Evolutionary conservation across 2,888 invertebrate species (phyloP), one percentile per base, ranked within the genome.

Genomic region (Athalia rosae): DNA sequence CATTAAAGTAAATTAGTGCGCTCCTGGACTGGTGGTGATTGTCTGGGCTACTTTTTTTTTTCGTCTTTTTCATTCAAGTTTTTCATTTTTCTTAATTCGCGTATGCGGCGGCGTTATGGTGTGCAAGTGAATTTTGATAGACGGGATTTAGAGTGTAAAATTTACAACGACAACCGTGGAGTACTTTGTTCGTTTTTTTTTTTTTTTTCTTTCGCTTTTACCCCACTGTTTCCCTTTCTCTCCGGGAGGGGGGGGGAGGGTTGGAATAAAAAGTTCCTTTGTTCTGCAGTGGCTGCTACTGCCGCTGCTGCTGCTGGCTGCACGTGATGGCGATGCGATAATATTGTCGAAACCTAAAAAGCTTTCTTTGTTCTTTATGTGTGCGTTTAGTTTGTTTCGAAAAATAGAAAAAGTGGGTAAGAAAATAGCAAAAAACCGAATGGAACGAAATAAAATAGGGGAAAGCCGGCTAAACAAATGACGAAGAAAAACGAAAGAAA

Each of bases 341-440:
- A 71, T 71, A 71, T 71, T 58, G 71, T 71, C 58, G 45, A 45
- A 71, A 71, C 58, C 56, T 58, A 71, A 71, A 71, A 71, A 71
- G 58, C 58, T 56, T 45, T 53, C 58, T 71, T 58, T 71, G 71
- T 71, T 43, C 71, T 43, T 71, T 4, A 71, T 50, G 15, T 71
- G 56, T 45, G 43, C 7, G 58, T 66, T 63, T 8, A 7, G 45
- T 67, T 71, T 71, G 71, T 71, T 71, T 71, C n/a, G 6, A 47
- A 45, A 47, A 47, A 56, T 45, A 58, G 28, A 53, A 45, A 47
- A 58, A 71, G 41, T 9, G 48, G 53, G 50, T 15, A 62, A 41
- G 58, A 15, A 41, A 61, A 50, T n/a, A 71, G 45, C 28, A 69
- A 28, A 63, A 43, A 7, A 13, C 41, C 0, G 50, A 48, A 59